A percentile compares a stretch with the other conserved stretches of the same genome.
phyloP scores from a whole-genome alignment of 2,888 invertebrate species.

The Nephrotoma guestfalica region DNA sequence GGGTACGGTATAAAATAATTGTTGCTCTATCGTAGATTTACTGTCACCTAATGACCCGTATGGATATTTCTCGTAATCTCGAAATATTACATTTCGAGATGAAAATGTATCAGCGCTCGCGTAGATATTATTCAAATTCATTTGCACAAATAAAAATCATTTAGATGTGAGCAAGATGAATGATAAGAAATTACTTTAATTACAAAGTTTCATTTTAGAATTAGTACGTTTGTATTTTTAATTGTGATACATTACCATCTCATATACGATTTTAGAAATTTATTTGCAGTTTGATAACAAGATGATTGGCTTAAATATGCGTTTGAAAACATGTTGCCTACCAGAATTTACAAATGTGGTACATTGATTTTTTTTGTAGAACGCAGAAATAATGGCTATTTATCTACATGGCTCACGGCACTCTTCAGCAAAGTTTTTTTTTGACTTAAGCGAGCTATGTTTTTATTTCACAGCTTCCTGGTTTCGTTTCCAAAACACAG shows the following conservation, averaged over 20 bases:
- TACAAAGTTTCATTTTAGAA: neutral
- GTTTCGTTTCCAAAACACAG: too few species aligned
- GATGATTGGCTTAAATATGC: neutral
- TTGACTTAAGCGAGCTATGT: too few species aligned
- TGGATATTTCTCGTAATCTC: constrained; percentile 37
- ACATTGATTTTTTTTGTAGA: neutral
- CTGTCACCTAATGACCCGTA: constrained; percentile 18
- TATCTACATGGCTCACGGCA: too few species aligned
- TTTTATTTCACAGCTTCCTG: too few species aligned
- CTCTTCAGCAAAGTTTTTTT: too few species aligned
- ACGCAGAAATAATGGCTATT: neutral
- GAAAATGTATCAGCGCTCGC: constrained; percentile 36
- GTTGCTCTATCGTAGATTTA: neutral
- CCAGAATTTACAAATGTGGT: neutral
- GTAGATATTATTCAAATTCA: constrained; percentile 42
- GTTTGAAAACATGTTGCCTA: neutral
- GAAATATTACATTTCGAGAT: constrained; percentile 33
- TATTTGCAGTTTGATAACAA: neutral
- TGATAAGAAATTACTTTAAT: neutral
- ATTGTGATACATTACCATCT: neutral
- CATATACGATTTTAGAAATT: neutral
- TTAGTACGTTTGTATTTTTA: neutral
- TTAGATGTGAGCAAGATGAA: neutral
- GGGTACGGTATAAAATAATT: neutral
- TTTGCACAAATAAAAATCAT: constrained; percentile 13